Evolutionary conservation across 2,113 vertebrate genomes (phyloP).

Genomic region (Cacatua alba): DNA sequence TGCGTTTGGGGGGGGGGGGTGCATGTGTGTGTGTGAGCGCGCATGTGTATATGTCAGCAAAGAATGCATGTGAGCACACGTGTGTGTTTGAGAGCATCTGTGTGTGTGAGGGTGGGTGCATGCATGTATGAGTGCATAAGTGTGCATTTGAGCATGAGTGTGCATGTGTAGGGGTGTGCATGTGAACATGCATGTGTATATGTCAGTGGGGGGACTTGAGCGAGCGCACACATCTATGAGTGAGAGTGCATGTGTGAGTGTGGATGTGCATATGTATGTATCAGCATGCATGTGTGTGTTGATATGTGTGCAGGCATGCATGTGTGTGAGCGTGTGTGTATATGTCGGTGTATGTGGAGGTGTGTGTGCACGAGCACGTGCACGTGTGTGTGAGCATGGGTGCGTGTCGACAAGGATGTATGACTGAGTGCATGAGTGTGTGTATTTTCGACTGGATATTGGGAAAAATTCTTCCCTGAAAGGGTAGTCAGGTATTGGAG

Average conservation of each 20-base stretch:
- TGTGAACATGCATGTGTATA: neutral
- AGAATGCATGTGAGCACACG: neutral
- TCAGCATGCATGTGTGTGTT: too few relatives aligned
- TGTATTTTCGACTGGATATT: neutral
- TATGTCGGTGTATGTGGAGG: fast-evolving
- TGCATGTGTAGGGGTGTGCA: neutral
- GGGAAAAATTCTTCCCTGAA: neutral
- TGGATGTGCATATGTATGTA: too few relatives aligned
- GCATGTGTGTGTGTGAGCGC: neutral
- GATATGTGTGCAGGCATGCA: too few relatives aligned
- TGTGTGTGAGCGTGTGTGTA: fast-evolving
- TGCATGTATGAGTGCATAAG: neutral
- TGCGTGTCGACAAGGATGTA: neutral
- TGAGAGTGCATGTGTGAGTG: neutral
- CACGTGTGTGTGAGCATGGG: neutral
- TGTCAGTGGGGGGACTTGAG: neutral
- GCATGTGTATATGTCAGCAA: neutral
- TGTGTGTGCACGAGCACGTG: neutral
- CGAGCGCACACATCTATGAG: neutral
- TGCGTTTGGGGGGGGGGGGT: too few relatives aligned
- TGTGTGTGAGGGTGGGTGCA: neutral
- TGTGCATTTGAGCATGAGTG: neutral
- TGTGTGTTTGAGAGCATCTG: too few relatives aligned
- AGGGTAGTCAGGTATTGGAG: neutral
- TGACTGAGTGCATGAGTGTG: neutral